Evolutionary conservation across 2,113 vertebrate genomes (phyloP).

Genomic region (Guaruba guarouba): DNA sequence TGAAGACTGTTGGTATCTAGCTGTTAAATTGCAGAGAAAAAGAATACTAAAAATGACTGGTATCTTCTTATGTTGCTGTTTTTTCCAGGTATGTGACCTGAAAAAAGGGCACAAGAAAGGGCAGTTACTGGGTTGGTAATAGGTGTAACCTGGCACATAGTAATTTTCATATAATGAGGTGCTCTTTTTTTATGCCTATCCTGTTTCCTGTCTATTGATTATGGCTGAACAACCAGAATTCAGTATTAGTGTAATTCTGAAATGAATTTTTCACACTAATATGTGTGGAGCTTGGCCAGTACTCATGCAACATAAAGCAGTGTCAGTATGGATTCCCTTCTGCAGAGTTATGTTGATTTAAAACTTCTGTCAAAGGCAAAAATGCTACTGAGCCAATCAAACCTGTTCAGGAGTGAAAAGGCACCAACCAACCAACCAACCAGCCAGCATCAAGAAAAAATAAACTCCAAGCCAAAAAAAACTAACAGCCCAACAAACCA

Average conservation of each 20-base stretch:
- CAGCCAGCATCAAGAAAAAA: not conserved
- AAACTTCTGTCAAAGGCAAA: not conserved
- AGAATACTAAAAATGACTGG: fast-evolving
- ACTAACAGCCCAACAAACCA: not conserved
- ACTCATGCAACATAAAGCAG: not conserved
- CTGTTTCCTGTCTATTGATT: not conserved
- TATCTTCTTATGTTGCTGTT: not conserved
- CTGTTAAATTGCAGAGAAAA: not conserved
- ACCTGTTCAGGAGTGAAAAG: not conserved
- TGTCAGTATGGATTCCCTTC: not conserved
- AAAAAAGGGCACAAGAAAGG: not conserved
- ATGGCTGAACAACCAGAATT: not conserved
- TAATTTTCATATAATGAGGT: not conserved
- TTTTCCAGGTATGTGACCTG: not conserved
- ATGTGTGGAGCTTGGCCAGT: not conserved
- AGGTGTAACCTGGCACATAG: not conserved
- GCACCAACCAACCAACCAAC: not conserved
- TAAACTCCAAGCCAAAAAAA: not conserved
- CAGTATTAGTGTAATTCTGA: not conserved
- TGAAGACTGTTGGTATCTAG: not conserved
- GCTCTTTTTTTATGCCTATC: not conserved
- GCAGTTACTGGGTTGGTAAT: not conserved
- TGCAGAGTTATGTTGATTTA: not conserved
- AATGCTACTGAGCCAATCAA: not conserved
- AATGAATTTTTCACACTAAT: not conserved